Conservation (phyloP, 2,113 vertebrate species). For the Dolichotis patagonum region DNA sequence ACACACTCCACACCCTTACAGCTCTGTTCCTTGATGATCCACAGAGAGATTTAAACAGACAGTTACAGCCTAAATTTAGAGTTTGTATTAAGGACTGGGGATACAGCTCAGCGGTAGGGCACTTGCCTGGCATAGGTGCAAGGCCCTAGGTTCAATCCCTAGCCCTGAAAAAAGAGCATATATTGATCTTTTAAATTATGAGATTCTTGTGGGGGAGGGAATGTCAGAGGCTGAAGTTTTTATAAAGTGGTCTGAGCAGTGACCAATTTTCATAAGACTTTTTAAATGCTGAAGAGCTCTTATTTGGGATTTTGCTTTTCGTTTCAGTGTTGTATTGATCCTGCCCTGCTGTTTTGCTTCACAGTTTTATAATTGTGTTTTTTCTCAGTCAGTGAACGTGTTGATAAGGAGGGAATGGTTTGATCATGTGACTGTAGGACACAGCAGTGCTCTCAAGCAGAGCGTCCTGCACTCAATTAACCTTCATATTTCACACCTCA, state of each 20-base stretch:
- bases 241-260: not conserved
- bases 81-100: not conserved
- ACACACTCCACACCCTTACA: not conserved
- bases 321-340: constrained; percentile 29
- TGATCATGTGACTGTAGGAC: constrained; percentile 55
- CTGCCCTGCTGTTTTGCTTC: constrained; percentile 45
- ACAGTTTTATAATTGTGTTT: not conserved
- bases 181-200: not conserved
- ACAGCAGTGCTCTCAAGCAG: not conserved
- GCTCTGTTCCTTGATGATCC: not conserved
- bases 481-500: constrained; percentile 74
- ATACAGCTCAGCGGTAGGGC: not conserved
- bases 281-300: constrained; percentile 30
- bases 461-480: constrained; percentile 72
- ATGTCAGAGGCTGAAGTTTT: constrained; percentile 59
- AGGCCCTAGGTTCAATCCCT: not conserved
- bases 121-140: not conserved
- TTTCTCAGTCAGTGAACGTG: not conserved
- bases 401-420: constrained; percentile 16
- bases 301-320: constrained; percentile 44
- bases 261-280: constrained; percentile 2
- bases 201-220: not conserved
- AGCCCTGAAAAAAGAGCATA: not conserved
- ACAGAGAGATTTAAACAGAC: not conserved
- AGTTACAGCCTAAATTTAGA: constrained; percentile 12